phyloP scores from a whole-genome alignment of 2,888 invertebrate genomes.

The Tridacna gigas region DNA sequence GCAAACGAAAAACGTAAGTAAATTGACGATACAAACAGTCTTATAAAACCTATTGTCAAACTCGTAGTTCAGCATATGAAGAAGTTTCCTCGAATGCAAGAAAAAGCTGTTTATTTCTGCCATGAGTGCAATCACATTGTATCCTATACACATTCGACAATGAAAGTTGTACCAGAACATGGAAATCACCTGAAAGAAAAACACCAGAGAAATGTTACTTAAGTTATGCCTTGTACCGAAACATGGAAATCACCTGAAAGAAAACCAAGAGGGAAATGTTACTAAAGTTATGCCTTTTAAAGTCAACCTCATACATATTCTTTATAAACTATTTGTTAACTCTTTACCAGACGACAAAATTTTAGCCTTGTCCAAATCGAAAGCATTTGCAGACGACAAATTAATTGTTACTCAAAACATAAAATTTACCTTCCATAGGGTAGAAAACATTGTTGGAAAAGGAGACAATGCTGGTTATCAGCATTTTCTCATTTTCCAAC shows the following conservation, averaged over 20 bases:
- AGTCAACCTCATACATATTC: no score
- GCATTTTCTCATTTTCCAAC: no score
- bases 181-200: slow-evolving; percentile 73
- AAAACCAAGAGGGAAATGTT: not conserved
- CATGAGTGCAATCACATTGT: slow-evolving; percentile 81
- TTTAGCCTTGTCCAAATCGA: no score
- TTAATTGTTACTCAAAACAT: no score
- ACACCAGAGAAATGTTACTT: not conserved
- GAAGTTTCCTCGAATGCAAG: slow-evolving; percentile 83
- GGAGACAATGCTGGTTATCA: no score
- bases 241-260: slow-evolving; percentile 80
- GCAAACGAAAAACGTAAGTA: slow-evolving; percentile 80
- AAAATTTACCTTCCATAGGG: no score
- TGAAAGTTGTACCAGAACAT: slow-evolving; percentile 83
- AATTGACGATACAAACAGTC: slow-evolving; percentile 75
- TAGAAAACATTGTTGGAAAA: no score
- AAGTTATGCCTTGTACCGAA: slow-evolving; percentile 83
- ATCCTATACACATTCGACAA: slow-evolving; percentile 78
- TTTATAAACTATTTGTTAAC: no score
- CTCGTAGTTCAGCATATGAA: slow-evolving; percentile 80
- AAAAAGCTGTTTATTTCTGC: slow-evolving; percentile 84
- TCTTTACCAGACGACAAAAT: no score
- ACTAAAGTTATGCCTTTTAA: slow-evolving; percentile 78
- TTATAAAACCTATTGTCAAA: slow-evolving; percentile 77
- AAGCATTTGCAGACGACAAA: no score